Evolutionary conservation across 2,797 vertebrate genomes (phyloP), one percentile per base, ranked within the genome.

Genomic region (Cirrhinus molitorella): DNA sequence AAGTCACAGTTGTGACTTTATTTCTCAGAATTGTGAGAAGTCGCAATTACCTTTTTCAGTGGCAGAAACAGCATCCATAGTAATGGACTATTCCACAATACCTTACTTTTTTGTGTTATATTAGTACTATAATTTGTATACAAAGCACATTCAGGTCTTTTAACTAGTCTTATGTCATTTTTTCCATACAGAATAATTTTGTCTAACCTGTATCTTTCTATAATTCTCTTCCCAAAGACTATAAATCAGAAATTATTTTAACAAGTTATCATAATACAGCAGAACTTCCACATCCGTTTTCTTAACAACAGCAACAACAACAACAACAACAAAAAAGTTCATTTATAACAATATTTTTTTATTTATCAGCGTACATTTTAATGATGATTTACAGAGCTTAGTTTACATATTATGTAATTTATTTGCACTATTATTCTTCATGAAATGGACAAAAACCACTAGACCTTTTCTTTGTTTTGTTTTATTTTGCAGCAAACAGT

Each of bases 371-470:
- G 37, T 63, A 61, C 5, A 51, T 40, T 53, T 70, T 45, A 19
- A 3, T 17, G 73, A 9, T 45, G 11, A 73, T 53, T 67, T 67
- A 55, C 21, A 66, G 5, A 72, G 55, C 68, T 57, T 73, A 43
- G 80, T 68, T 80, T 79, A 80, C 76, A 65, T 80, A 49, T 57
- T 63, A 63, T 79, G 13, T 43, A 34, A 74, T 85, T 85, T 47
- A 34, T 75, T 85, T 87, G 84, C 87, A 87, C 84, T 85, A 53
- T 72, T 23, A 28, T 66, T 85, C 45, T 86, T 88, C 47, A 83
- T 83, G 5, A 81, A 71, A 68, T 78, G 31, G 40, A 49, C 17
- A 57, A 37, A 37, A 61, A 43, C 19, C 11, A 61, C 43, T 19
- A 47, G 31, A 67, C 70, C 7, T 66, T 68, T 59, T 14, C 68